Evolutionary conservation across 2,113 vertebrate species (phyloP).

Genomic region (Phainopepla nitens): DNA sequence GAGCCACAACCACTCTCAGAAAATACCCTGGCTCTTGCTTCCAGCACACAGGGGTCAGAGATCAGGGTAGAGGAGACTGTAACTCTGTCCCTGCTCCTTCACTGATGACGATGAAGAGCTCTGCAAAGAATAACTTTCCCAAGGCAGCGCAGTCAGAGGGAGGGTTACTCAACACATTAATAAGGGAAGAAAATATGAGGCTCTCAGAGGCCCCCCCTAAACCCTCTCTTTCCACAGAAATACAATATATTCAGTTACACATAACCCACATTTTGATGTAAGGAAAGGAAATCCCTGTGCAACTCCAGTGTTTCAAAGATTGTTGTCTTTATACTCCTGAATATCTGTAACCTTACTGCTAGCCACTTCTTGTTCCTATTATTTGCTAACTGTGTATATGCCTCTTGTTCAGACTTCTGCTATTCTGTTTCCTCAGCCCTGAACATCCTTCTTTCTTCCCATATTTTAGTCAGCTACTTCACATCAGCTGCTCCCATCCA

Average conservation of each 20-base stretch:
- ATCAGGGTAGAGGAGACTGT: background rate
- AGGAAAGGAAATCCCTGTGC: background rate
- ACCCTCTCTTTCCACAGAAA: background rate
- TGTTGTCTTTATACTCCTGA: background rate
- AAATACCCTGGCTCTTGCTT: background rate
- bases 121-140: background rate
- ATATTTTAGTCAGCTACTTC: background rate
- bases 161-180: background rate
- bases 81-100: background rate
- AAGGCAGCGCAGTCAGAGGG: background rate
- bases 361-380: background rate
- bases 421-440: background rate
- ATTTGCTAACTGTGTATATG: background rate
- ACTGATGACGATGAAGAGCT: background rate
- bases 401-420: background rate
- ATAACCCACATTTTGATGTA: background rate
- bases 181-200: background rate
- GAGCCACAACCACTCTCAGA: fast-evolving
- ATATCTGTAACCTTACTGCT: background rate
- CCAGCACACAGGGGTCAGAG: background rate
- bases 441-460: background rate
- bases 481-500: background rate
- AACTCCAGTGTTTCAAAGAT: background rate
- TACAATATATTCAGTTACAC: background rate
- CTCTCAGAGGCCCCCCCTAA: background rate